Conservation (phyloP, 2,113 vertebrate species). For the Lynx canadensis region DNA sequence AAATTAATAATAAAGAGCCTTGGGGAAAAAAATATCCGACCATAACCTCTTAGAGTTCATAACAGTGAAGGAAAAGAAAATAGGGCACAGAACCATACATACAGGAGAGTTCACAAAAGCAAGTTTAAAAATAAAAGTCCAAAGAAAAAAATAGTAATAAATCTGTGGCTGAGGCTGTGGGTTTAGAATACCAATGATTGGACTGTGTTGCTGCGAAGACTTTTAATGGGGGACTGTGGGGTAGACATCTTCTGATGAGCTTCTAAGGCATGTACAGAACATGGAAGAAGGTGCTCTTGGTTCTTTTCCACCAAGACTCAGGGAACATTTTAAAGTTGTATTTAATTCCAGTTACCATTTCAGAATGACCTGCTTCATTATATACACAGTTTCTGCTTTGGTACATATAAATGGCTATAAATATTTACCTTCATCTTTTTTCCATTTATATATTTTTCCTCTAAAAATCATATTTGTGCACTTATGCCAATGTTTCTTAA, state of each 20-base stretch:
- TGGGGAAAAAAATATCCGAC: not conserved
- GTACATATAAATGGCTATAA: not conserved
- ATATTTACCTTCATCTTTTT: conserved; percentile 38
- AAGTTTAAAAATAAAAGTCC: conserved; percentile 74
- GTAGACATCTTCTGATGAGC: not conserved
- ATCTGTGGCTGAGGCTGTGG: not conserved
- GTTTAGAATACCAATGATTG: conserved; percentile 38
- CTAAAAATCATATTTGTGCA: not conserved
- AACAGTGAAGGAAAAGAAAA: conserved; percentile 49
- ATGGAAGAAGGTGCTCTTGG: not conserved
- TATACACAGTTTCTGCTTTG: conserved; percentile 32
- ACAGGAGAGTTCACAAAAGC: conserved; percentile 48
- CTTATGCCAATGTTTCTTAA: not conserved
- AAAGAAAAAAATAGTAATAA: conserved; percentile 51
- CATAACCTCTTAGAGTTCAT: not conserved
- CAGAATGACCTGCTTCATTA: conserved; percentile 7
- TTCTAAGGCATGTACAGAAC: not conserved
- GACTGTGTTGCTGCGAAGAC: not conserved
- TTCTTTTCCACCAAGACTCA: not conserved
- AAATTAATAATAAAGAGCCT: not conserved
- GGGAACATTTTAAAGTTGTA: not conserved
- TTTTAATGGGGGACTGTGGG: conserved; percentile 6
- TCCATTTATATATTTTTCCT: not conserved
- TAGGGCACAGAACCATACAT: conserved; percentile 30
- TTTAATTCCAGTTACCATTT: conserved; percentile 11